A percentile compares a stretch with the other conserved stretches of the same genome.
These are phyloP conservation scores for Drosophila bocki DNA, from an alignment of 1,140 invertebrate species.

Conservation along the genomic window DNA sequence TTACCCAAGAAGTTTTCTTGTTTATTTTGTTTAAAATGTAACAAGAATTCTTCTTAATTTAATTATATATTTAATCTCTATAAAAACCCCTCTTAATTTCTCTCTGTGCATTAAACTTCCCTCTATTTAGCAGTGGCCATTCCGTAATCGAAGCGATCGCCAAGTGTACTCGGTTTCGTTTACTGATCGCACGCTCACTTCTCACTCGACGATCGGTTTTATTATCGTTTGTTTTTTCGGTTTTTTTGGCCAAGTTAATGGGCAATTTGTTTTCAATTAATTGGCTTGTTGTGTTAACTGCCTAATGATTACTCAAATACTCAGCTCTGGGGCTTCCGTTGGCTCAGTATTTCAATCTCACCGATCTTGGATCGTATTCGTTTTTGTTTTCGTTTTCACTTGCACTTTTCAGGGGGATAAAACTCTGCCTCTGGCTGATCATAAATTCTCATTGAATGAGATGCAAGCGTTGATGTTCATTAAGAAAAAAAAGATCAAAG, in stretches of 20 bases:
- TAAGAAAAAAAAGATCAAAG: conserved; percentile 50
- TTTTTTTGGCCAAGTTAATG: conserved; percentile 65
- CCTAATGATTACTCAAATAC: conserved; percentile 49
- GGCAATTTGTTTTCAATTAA: conserved; percentile 82
- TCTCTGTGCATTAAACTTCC: not conserved
- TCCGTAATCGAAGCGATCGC: conserved; percentile 43
- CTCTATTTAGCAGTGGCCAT: conserved; percentile 19
- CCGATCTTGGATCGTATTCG: conserved; percentile 12
- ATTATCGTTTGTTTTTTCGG: conserved; percentile 34
- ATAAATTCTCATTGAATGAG: conserved; percentile 46
- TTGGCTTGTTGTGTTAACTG: conserved; percentile 79
- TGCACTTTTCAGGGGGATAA: conserved; percentile 25
- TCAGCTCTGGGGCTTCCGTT: conserved; percentile 51
- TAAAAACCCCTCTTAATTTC: not conserved
- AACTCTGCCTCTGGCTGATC: conserved; percentile 1
- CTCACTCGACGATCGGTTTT: conserved; percentile 44
- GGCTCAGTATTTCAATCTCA: conserved; percentile 20
- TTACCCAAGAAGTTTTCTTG: not conserved
- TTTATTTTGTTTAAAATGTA: too few species aligned
- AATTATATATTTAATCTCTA: not conserved
- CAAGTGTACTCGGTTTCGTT: conserved; percentile 59
- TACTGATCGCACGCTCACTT: conserved; percentile 44
- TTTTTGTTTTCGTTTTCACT: conserved; percentile 31
- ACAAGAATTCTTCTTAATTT: too few species aligned
- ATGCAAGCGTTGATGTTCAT: conserved; percentile 26